A percentile compares a stretch with the other conserved stretches of the same genome.
phyloP scores from a whole-genome alignment of 1,140 invertebrate genomes.

The Nasonia longicornis region DNA sequence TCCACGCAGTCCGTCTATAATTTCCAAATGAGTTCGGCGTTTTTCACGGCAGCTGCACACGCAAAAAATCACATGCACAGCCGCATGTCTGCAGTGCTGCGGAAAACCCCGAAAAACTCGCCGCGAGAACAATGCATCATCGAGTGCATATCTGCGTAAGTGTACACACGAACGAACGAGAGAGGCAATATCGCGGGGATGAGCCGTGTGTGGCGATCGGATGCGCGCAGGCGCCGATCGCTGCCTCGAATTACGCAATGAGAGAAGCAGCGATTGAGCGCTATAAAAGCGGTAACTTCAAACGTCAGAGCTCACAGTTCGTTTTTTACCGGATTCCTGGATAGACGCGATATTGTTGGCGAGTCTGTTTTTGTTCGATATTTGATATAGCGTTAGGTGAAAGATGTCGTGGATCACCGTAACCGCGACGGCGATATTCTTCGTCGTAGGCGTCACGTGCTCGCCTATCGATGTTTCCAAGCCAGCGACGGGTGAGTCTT shows the following conservation, averaged over 20 bases:
- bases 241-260: conserved; percentile 35
- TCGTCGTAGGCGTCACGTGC: conserved; percentile 28
- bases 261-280: not conserved
- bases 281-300: conserved; percentile 45
- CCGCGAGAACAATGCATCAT: not conserved
- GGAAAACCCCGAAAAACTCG: conserved; percentile 40
- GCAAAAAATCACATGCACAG: not conserved
- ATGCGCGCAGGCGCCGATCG: conserved; percentile 25
- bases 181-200: not conserved
- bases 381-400: not conserved
- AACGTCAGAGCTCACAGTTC: conserved; percentile 27
- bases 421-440: conserved; percentile 9
- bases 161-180: not conserved
- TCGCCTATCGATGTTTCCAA: not conserved
- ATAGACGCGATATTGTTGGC: conserved; percentile 6
- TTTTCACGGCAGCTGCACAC: not conserved
- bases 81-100: not conserved
- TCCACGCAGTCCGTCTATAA: not conserved
- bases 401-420: conserved; percentile 21
- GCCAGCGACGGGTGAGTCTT: conserved; percentile 29
- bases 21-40: not conserved
- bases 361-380: not conserved
- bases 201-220: not conserved
- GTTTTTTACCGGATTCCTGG: conserved; percentile 11
- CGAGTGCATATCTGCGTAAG: not conserved